phyloP scores from a whole-genome alignment of 2,113 vertebrate genomes.

The Geococcyx californianus region DNA sequence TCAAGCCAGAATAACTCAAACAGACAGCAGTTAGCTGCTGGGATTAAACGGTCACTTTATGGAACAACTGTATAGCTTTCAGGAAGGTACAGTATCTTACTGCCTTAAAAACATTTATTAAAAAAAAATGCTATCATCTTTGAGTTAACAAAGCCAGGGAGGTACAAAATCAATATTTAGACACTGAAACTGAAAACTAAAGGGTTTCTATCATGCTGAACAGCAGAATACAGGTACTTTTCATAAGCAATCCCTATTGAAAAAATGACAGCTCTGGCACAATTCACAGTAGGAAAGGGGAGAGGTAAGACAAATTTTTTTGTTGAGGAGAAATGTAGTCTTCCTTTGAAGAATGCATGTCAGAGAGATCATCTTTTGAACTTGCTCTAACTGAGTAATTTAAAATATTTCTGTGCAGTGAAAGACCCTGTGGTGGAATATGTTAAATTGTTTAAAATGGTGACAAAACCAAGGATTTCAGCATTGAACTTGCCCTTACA shows the following conservation, averaged over 20 bases:
- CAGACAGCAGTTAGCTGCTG: neutral
- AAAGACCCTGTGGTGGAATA: neutral
- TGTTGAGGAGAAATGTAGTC: neutral
- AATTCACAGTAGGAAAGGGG: constrained; percentile 12
- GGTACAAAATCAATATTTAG: constrained; percentile 46
- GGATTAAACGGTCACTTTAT: neutral
- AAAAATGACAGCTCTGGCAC: constrained; percentile 30
- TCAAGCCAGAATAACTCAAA: neutral
- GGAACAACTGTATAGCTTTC: neutral
- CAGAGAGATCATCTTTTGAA: constrained; percentile 36
- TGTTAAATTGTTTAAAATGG: neutral
- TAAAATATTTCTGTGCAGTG: neutral
- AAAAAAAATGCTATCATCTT: neutral
- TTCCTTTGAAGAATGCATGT: constrained; percentile 42
- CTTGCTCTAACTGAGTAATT: neutral
- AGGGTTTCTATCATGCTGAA: neutral
- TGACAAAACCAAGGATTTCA: constrained; percentile 9
- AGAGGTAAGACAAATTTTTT: neutral
- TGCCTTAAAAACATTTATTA: constrained; percentile 15
- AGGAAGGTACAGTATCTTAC: neutral
- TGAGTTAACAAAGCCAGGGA: neutral
- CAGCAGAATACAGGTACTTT: constrained; percentile 6
- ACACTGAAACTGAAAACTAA: constrained; percentile 2
- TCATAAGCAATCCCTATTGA: neutral
- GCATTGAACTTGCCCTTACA: neutral